These are phyloP conservation scores for Clitarchus hookeri DNA, from an alignment of 2,888 invertebrate species.

Conservation along the genomic window DNA sequence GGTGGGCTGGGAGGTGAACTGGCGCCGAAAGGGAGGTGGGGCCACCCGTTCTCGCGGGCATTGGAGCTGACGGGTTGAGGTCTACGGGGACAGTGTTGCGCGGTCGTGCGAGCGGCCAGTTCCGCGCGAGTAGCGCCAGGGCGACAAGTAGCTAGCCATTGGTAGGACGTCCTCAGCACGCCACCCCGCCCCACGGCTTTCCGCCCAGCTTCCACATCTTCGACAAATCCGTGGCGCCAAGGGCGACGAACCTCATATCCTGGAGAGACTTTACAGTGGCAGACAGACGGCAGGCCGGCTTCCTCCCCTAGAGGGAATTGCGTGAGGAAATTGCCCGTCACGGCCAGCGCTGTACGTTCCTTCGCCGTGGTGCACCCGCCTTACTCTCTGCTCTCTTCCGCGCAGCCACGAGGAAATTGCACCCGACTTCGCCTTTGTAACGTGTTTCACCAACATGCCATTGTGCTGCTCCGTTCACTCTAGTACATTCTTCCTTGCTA, in stretches of 20 bases:
- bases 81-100: neutral
- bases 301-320: neutral
- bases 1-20: no score
- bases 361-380: neutral
- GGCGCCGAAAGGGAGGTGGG: neutral
- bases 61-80: no score
- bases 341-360: neutral
- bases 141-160: neutral
- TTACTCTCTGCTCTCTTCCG: neutral
- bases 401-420: neutral
- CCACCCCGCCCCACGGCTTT: neutral
- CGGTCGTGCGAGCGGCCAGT: conserved; percentile 3
- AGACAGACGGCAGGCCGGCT: neutral
- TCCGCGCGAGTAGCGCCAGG: neutral
- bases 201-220: neutral
- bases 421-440: neutral
- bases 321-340: neutral
- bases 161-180: neutral
- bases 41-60: neutral
- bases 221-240: neutral
- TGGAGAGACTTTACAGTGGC: neutral
- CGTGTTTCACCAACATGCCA: no score
- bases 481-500: no score
- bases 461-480: no score
- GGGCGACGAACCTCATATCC: conserved; percentile 3